phyloP scores from a whole-genome alignment of 2,888 invertebrate genomes.

The Drosophila helvetica region DNA sequence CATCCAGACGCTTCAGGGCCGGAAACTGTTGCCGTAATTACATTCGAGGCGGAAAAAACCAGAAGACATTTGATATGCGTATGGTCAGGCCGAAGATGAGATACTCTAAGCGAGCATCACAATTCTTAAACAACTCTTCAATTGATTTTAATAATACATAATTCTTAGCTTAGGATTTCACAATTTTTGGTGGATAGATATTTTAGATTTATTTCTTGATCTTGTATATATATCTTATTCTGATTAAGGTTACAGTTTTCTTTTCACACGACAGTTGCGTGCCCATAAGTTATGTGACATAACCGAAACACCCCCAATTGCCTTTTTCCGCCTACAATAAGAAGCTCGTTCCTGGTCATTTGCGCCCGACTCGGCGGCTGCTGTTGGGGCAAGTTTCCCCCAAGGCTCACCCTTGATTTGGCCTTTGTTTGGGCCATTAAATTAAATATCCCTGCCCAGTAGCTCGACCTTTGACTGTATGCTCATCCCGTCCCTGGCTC shows the following conservation, averaged over 20 bases:
- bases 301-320: background rate
- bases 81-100: background rate
- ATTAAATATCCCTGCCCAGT: slow-evolving; percentile 71
- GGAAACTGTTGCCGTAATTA: slow-evolving; percentile 77
- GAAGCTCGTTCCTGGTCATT: slow-evolving; percentile 66
- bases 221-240: too few species aligned
- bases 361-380: slow-evolving; percentile 43
- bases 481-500: slow-evolving; percentile 29
- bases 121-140: too few species aligned
- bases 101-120: background rate
- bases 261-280: background rate
- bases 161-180: too few species aligned
- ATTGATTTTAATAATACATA: too few species aligned
- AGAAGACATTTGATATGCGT: slow-evolving; percentile 21
- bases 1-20: slow-evolving; percentile 37
- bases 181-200: too few species aligned
- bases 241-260: background rate
- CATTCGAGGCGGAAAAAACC: slow-evolving; percentile 43
- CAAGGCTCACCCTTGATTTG: slow-evolving; percentile 39
- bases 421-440: slow-evolving; percentile 76
- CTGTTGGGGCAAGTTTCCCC: slow-evolving; percentile 8
- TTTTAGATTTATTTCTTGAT: too few species aligned
- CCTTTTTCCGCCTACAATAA: slow-evolving; percentile 10
- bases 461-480: slow-evolving; percentile 46
- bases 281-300: background rate